phyloP scores from a whole-genome alignment of 2,797 vertebrate species.

The Oryzias dopingdopingensis region DNA sequence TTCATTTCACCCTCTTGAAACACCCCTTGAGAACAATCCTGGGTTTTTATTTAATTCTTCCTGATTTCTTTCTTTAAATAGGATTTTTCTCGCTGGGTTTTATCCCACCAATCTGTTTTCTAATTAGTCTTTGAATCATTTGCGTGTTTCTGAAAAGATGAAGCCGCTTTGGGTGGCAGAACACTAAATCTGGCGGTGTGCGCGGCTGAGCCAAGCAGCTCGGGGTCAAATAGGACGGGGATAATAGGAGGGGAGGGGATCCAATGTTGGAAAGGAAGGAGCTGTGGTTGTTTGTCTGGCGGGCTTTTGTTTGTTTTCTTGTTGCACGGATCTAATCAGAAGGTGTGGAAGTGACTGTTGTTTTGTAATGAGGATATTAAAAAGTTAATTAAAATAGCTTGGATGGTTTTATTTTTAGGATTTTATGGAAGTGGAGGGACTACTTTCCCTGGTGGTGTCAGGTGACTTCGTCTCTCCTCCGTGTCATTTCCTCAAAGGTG shows the following conservation, averaged over 20 bases:
- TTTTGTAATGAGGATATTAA: constrained; percentile 35
- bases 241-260: constrained; percentile 63
- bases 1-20: no score
- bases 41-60: no score
- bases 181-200: constrained; percentile 24
- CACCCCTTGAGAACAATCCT: no score
- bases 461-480: constrained; percentile 32
- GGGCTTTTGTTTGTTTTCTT: constrained; percentile 74
- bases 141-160: constrained; percentile 26
- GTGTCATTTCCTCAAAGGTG: constrained; percentile 51
- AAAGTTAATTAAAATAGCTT: constrained; percentile 22
- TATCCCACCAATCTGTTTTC: constrained; percentile 15
- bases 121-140: constrained; percentile 30
- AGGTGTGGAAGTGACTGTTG: constrained; percentile 45
- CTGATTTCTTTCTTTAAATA: no score
- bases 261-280: constrained; percentile 65
- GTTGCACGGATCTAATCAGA: constrained; percentile 64
- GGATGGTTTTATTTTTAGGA: constrained; percentile 15
- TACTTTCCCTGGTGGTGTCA: constrained; percentile 29
- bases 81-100: constrained; percentile 18
- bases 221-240: constrained; percentile 65
- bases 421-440: background rate
- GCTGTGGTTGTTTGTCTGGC: constrained; percentile 63
- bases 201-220: constrained; percentile 24
- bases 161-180: constrained; percentile 22